Evolutionary conservation across 1,140 invertebrate species (phyloP).

Genomic region (Caenorhabditis remanei): DNA sequence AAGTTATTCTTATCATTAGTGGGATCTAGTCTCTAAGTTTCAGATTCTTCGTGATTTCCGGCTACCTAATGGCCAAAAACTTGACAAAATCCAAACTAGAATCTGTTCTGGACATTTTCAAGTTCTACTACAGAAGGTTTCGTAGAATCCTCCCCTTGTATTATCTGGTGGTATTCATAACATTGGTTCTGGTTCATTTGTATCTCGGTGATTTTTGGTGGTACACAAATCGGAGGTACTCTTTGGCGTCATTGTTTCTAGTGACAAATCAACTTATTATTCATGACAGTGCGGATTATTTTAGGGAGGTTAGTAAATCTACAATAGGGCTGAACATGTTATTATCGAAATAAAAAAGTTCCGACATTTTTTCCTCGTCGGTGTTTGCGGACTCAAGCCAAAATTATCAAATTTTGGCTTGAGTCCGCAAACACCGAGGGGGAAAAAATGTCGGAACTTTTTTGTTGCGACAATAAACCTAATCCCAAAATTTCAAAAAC

Average conservation of each 20-base stretch:
- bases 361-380: too few relatives aligned
- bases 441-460: too few relatives aligned
- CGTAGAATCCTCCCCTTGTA: slow-evolving; percentile 53
- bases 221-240: slow-evolving; percentile 7
- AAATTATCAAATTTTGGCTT: too few relatives aligned
- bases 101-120: not conserved
- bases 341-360: too few relatives aligned
- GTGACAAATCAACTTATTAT: slow-evolving; percentile 51
- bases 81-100: not conserved
- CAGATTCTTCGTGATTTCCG: slow-evolving; percentile 59
- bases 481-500: not conserved
- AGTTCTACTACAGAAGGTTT: slow-evolving; percentile 53
- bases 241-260: slow-evolving; percentile 14
- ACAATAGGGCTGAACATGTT: too few relatives aligned
- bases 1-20: not conserved
- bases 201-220: slow-evolving; percentile 42
- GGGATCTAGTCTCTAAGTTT: not conserved
- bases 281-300: slow-evolving; percentile 54
- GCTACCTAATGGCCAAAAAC: slow-evolving; percentile 48
- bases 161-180: slow-evolving; percentile 17
- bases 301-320: slow-evolving; percentile 14
- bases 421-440: too few relatives aligned
- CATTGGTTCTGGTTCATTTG: slow-evolving; percentile 22
- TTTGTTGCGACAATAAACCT: too few relatives aligned
- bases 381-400: too few relatives aligned